Evolutionary conservation across 2,888 invertebrate genomes (phyloP).

Genomic region (Thalpophila matura): DNA sequence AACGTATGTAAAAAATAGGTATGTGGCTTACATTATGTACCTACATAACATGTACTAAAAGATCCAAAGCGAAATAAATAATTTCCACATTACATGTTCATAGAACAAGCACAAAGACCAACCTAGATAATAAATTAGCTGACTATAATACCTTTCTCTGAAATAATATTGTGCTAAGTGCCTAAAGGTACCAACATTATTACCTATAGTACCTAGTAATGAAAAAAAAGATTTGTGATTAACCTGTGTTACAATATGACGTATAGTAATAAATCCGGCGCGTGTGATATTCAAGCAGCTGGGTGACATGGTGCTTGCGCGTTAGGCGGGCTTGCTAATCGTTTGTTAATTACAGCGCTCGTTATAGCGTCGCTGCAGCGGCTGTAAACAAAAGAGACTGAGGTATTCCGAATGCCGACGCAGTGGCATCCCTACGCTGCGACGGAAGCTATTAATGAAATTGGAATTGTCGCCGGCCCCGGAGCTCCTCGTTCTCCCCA

Average conservation of each 20-base stretch:
- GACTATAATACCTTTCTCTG: neutral
- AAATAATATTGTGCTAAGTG: neutral
- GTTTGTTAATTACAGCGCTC: conserved; percentile 64
- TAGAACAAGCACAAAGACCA: neutral
- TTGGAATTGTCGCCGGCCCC: conserved; percentile 82
- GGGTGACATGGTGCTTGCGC: conserved; percentile 19
- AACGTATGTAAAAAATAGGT: conserved; percentile 4
- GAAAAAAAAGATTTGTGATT: neutral
- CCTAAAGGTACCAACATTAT: neutral
- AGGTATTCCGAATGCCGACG: conserved; percentile 60
- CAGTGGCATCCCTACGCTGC: conserved; percentile 73
- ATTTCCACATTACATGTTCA: neutral
- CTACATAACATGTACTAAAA: neutral
- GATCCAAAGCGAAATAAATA: neutral
- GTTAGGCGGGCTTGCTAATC: conserved; percentile 50
- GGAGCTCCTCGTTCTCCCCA: conserved; percentile 80
- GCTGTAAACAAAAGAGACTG: conserved; percentile 57
- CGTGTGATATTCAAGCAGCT: conserved; percentile 21
- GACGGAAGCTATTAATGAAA: conserved; percentile 86
- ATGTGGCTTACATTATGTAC: neutral
- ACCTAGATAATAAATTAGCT: neutral
- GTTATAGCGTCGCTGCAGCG: conserved; percentile 52
- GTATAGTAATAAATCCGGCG: conserved; percentile 20
- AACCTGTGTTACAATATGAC: neutral
- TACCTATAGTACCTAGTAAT: neutral